Conservation (phyloP, 2,888 invertebrate genomes). For the Heliconius ismenius region DNA sequence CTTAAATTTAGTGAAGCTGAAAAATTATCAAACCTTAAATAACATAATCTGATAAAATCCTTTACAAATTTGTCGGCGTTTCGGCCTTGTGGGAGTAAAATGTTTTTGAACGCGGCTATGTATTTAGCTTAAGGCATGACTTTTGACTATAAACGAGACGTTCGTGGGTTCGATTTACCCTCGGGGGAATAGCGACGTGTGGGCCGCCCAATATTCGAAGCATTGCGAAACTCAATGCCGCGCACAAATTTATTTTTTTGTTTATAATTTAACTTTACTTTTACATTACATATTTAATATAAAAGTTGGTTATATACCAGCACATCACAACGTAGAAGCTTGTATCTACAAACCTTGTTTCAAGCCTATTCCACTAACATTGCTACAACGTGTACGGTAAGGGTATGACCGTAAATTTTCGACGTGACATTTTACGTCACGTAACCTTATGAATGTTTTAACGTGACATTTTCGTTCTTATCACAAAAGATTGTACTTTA, state of each 20-base stretch:
- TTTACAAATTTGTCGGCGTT: constrained; percentile 20
- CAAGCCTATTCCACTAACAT: constrained; percentile 11
- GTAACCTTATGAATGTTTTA: constrained; percentile 26
- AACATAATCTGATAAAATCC: constrained; percentile 25
- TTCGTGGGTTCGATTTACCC: not conserved
- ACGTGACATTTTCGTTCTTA: constrained; percentile 24
- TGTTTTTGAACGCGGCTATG: not conserved
- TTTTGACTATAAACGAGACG: not conserved
- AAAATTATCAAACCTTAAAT: constrained; percentile 27
- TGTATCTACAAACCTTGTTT: constrained; percentile 13
- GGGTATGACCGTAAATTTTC: constrained; percentile 29
- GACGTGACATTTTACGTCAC: constrained; percentile 30
- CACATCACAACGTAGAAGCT: not conserved
- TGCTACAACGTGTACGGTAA: constrained; percentile 12
- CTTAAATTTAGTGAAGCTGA: constrained; percentile 24
- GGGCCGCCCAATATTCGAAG: too few species aligned
- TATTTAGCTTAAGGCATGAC: not conserved
- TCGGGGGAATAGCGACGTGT: not conserved
- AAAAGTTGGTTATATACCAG: not conserved
- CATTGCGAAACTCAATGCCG: not conserved
- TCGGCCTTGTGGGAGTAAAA: constrained; percentile 6
- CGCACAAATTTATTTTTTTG: not conserved
- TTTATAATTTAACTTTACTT: not conserved
- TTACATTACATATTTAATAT: not conserved
- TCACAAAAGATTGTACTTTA: constrained; percentile 15